Evolutionary conservation across 2,888 invertebrate species (phyloP).

Genomic region (Neoaliturus tenellus): DNA sequence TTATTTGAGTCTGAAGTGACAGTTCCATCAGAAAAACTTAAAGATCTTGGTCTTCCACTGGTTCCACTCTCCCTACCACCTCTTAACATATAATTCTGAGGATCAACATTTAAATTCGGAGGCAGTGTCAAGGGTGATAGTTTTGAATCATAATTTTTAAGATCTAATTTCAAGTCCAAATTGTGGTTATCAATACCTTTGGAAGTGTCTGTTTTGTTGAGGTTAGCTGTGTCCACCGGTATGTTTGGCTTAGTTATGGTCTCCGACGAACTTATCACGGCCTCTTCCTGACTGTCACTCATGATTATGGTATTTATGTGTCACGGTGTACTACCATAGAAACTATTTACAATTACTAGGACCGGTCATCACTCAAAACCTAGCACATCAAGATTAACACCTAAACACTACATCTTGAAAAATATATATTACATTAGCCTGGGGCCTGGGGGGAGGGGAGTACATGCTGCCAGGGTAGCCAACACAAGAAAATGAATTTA

Average conservation of each 20-base stretch:
- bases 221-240: constrained; percentile 43
- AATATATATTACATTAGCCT: constrained; percentile 1
- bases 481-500: neutral
- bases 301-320: neutral
- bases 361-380: neutral
- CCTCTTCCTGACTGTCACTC: constrained; percentile 23
- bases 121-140: constrained; percentile 64
- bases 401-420: constrained; percentile 40
- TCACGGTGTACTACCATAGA: neutral
- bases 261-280: neutral
- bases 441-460: neutral
- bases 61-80: constrained; percentile 70
- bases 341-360: neutral
- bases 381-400: neutral
- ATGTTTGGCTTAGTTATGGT: neutral
- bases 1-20: constrained; percentile 16
- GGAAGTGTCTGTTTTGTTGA: constrained; percentile 42
- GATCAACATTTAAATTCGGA: constrained; percentile 72
- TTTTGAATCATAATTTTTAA: constrained; percentile 43
- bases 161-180: constrained; percentile 21
- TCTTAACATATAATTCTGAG: constrained; percentile 75
- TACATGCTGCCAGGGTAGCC: constrained; percentile 1
- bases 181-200: constrained; percentile 40
- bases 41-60: constrained; percentile 65
- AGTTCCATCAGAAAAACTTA: constrained; percentile 66